phyloP scores from a whole-genome alignment of 2,888 invertebrate genomes.

The Hypolimnas misippus region DNA sequence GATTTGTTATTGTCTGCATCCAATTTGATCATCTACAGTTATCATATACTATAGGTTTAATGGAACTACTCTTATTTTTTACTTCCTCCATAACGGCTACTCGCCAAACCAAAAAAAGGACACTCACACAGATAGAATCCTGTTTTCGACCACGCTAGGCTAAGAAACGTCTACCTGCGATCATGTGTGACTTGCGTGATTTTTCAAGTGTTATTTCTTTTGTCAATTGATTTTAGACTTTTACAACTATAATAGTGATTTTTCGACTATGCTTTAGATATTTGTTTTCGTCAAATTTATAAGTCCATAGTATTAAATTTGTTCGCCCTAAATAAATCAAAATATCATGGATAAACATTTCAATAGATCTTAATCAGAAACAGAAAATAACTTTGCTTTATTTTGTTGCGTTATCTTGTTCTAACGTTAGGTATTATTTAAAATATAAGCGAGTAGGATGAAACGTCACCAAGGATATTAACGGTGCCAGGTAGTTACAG shows the following conservation, averaged over 20 bases:
- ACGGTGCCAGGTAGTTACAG: conserved; percentile 69
- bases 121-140: conserved; percentile 70
- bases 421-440: conserved; percentile 13
- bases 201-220: conserved; percentile 45
- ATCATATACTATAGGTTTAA: conserved; percentile 48
- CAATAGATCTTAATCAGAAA: not conserved
- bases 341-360: not conserved
- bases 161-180: conserved; percentile 72
- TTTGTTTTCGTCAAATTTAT: not conserved
- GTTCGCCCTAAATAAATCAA: not conserved
- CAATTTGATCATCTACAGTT: conserved; percentile 1
- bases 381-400: not conserved
- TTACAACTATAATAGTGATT: too few species aligned
- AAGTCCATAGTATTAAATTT: not conserved
- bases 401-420: not conserved
- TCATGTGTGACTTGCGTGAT: conserved; percentile 69
- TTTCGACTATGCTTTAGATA: too few species aligned
- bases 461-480: conserved; percentile 58
- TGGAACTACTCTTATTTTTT: conserved; percentile 55
- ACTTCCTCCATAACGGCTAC: conserved; percentile 76
- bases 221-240: conserved; percentile 20
- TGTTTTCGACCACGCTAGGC: conserved; percentile 67
- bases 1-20: not conserved
- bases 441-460: conserved; percentile 32
- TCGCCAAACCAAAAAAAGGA: conserved; percentile 65